Evolutionary conservation across 1,140 invertebrate genomes (phyloP), one percentile per base, ranked within the genome.

Genomic region (Galleria mellonella): DNA sequence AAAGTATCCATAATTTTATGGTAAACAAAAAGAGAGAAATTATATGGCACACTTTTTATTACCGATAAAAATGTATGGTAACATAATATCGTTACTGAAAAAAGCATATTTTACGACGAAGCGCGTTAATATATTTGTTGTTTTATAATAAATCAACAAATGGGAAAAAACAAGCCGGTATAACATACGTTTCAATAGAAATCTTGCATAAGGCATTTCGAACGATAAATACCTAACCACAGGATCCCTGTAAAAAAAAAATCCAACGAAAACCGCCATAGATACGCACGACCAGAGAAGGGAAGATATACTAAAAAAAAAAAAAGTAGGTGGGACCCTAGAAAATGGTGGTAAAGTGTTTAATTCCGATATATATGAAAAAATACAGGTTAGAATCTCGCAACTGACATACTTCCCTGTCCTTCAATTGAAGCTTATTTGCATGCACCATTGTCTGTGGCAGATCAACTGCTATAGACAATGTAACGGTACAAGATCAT

Each of bases 371-470:
- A n/a, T n/a, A n/a, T n/a, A n/a, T n/a, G n/a, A n/a, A n/a, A 32
- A 42, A 23, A 41, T 38, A 12, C 39, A 36, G 15, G 27, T 40
- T 42, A 38, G 43, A 30, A 40, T 14, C 23, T 32, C 32, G 32
- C 43, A 57, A 62, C 64, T 65, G 51, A 55, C 72, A 74, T 72
- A 71, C 74, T 64, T 76, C 72, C 76, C 69, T 78, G 75, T 72
- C 72, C 72, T 76, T 74, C 65, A 55, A 47, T 10, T 61, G 43
- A 75, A 78, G 76, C 75, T 71, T 60, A 62, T 50, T 48, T 49
- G 66, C 79, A 81, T 83, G 76, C 78, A 77, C n/a, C 47, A 51
- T 46, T 64, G 43, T 55, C 51, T 53, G 37, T 54, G 49, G 33
- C 59, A 55, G 17, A 29, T 39, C n/a, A 9, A 33, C 44, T 43